These are phyloP conservation scores for Acropora tenuis DNA, from an alignment of 64 coral and sea anemone genomes.

Conservation along the genomic window DNA sequence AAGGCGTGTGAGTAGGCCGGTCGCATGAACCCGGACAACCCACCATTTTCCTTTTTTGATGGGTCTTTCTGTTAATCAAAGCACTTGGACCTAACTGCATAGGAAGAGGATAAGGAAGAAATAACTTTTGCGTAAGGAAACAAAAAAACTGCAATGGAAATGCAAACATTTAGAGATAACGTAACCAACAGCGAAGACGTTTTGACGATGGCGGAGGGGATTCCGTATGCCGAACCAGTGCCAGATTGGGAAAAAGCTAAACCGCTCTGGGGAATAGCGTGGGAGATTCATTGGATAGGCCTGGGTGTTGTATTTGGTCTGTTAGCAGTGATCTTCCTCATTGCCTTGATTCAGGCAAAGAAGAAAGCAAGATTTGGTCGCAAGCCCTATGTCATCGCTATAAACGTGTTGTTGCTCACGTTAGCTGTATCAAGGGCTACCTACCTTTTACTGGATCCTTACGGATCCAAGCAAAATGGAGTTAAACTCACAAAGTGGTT, in stretches of 20 bases:
- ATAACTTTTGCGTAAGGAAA: neutral
- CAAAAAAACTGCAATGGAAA: too few relatives aligned
- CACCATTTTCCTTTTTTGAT: too few relatives aligned
- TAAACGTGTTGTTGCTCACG: neutral
- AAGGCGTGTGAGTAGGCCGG: neutral
- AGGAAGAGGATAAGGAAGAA: neutral
- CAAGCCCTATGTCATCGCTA: conserved; percentile 7
- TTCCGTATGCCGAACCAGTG: neutral
- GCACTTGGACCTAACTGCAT: too few relatives aligned
- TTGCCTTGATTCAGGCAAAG: neutral
- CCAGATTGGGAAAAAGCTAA: neutral
- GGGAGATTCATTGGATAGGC: conserved; percentile 34
- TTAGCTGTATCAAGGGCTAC: neutral
- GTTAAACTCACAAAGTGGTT: conserved; percentile 14
- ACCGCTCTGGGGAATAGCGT: neutral
- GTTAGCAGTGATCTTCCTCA: neutral
- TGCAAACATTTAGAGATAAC: neutral
- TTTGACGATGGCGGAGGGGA: neutral
- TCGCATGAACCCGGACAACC: neutral
- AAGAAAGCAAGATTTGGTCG: neutral
- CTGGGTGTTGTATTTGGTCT: conserved; percentile 24
- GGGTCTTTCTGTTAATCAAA: too few relatives aligned
- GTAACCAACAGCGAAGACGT: neutral
- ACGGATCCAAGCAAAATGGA: conserved; percentile 27
- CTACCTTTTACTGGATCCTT: conserved; percentile 31